These are phyloP conservation scores for Eilema sororculum DNA, from an alignment of 2,888 invertebrate genomes.

Conservation along the genomic window DNA sequence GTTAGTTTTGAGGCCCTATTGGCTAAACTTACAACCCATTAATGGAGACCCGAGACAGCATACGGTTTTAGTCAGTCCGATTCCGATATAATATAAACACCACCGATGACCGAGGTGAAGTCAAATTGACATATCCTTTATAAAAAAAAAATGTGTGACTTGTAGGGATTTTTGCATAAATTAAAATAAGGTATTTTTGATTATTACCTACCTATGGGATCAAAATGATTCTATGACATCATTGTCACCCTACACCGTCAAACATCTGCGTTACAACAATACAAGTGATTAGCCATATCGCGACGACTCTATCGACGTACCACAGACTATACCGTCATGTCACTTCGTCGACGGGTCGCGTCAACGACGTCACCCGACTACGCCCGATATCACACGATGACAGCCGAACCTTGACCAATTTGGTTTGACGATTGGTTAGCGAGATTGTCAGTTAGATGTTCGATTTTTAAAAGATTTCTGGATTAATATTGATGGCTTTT, in stretches of 20 bases:
- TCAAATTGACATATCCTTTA: no score
- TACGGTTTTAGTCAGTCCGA: no score
- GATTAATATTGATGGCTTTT: not conserved
- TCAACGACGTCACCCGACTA: conserved; percentile 49
- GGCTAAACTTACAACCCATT: no score
- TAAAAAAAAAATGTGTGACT: no score
- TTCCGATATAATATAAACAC: no score
- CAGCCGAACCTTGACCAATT: conserved; percentile 30
- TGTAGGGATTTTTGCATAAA: no score
- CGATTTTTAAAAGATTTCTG: conserved; percentile 14
- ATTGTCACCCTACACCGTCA: conserved; percentile 54
- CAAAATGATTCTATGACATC: not conserved
- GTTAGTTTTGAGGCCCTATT: no score
- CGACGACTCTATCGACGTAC: conserved; percentile 56
- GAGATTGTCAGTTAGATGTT: conserved; percentile 11
- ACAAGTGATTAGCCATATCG: conserved; percentile 77
- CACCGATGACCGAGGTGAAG: no score
- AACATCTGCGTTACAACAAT: conserved; percentile 78
- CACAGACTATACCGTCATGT: conserved; percentile 27
- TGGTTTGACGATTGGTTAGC: conserved; percentile 39
- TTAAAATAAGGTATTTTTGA: no score
- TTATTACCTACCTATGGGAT: no score
- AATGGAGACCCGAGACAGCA: no score
- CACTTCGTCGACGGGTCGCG: conserved; percentile 35
- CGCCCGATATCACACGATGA: conserved; percentile 30